Conservation (phyloP, 2,797 vertebrate species). For the Amblyopsis hoosieri region DNA sequence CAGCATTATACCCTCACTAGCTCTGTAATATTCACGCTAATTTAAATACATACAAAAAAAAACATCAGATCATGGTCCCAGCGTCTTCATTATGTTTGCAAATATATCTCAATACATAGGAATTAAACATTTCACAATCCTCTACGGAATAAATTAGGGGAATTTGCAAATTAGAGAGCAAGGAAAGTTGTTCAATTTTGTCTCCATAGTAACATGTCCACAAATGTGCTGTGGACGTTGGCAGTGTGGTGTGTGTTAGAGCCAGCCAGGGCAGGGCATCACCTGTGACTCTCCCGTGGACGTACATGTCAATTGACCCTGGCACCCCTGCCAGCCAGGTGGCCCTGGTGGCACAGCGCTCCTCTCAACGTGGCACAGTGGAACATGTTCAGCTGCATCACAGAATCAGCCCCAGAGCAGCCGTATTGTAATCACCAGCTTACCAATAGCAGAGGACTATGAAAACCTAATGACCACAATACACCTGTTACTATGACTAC, state of each 20-base stretch:
- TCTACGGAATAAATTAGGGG: too few species aligned
- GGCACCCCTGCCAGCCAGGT: slow-evolving; percentile 49
- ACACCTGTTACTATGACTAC: slow-evolving; percentile 9
- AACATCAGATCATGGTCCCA: too few species aligned
- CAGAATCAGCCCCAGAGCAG: slow-evolving; percentile 50
- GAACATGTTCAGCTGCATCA: slow-evolving; percentile 64
- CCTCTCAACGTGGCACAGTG: slow-evolving; percentile 53
- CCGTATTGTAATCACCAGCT: slow-evolving; percentile 58
- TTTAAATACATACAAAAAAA: too few species aligned
- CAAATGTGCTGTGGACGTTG: not conserved
- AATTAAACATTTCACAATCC: too few species aligned
- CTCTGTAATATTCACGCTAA: too few species aligned
- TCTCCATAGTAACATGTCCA: not conserved
- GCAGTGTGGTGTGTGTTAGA: slow-evolving; percentile 11
- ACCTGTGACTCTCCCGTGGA: slow-evolving; percentile 59
- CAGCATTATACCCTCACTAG: too few species aligned
- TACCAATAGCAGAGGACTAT: slow-evolving; percentile 58
- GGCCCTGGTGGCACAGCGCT: slow-evolving; percentile 21
- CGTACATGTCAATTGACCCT: slow-evolving; percentile 65
- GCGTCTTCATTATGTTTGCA: too few species aligned
- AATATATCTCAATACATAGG: too few species aligned
- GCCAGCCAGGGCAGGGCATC: slow-evolving; percentile 34
- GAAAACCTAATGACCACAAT: slow-evolving; percentile 45
- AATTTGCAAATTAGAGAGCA: too few species aligned
- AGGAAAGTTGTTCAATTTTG: too few species aligned